Conservation (phyloP, 2,797 vertebrate genomes). For the Alouatta caraya region DNA sequence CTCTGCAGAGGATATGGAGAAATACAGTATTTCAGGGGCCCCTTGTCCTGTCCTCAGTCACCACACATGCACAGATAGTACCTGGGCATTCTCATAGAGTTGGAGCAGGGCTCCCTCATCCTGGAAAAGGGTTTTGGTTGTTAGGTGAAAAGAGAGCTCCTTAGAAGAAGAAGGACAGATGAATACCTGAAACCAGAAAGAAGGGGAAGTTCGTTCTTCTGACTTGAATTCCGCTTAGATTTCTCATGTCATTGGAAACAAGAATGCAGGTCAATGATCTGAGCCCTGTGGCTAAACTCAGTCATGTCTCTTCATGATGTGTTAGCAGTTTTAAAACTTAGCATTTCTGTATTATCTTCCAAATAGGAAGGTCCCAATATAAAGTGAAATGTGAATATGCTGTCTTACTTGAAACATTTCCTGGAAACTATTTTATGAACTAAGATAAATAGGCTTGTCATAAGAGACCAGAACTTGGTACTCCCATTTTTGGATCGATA, state of each 20-base stretch:
- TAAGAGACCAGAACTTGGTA: background rate
- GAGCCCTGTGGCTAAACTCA: background rate
- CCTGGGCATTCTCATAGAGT: background rate
- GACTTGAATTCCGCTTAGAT: background rate
- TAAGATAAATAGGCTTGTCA: background rate
- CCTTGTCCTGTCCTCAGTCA: no score
- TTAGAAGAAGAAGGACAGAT: background rate
- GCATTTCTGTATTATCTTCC: background rate
- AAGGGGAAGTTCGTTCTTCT: background rate
- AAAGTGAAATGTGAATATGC: background rate
- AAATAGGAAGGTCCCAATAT: background rate
- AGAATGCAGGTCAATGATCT: background rate
- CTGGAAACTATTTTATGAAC: background rate
- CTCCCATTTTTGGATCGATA: background rate
- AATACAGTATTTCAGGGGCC: background rate
- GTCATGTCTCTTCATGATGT: background rate
- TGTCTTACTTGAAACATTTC: background rate
- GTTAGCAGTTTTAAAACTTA: background rate
- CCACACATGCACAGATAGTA: accelerated
- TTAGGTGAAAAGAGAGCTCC: background rate
- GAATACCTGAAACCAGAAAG: background rate
- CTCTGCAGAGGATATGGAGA: background rate
- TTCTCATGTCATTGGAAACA: background rate
- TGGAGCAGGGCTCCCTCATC: background rate
- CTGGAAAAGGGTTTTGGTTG: background rate